Evolutionary conservation across 2,797 vertebrate species (phyloP).

Genomic region (Sarcophilus harrisii): DNA sequence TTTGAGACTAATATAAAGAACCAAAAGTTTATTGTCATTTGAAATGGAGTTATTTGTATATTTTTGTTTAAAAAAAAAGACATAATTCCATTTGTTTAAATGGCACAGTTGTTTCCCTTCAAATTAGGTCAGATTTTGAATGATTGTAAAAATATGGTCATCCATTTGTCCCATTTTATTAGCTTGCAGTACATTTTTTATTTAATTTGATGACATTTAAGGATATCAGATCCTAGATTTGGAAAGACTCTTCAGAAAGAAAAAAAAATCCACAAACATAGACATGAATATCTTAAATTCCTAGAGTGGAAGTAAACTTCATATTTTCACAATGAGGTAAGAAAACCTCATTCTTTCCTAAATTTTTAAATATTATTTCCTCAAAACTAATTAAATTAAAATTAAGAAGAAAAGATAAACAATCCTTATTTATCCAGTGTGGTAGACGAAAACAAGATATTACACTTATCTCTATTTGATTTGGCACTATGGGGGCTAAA

Average conservation of each 20-base stretch:
- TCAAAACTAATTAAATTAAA: conserved; percentile 44
- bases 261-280: conserved; percentile 18
- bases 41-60: not conserved
- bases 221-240: not conserved
- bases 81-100: not conserved
- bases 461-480: conserved; percentile 74
- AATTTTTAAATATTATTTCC: conserved; percentile 14
- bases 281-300: conserved; percentile 59
- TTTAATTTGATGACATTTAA: not conserved
- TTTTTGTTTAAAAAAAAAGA: conserved; percentile 19
- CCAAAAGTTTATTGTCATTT: not conserved
- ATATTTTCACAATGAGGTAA: conserved; percentile 35
- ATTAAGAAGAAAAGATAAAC: not conserved
- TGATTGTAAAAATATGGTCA: not conserved
- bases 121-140: not conserved
- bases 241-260: not conserved
- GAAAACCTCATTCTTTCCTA: conserved; percentile 27
- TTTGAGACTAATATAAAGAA: not conserved
- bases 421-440: conserved; percentile 60
- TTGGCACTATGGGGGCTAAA: conserved; percentile 74
- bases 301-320: conserved; percentile 64
- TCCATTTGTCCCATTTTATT: not conserved
- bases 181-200: not conserved
- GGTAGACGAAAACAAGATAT: conserved; percentile 60
- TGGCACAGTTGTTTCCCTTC: not conserved